Conservation (phyloP, 2,113 vertebrate genomes). For the Ploceus nigricollis region DNA sequence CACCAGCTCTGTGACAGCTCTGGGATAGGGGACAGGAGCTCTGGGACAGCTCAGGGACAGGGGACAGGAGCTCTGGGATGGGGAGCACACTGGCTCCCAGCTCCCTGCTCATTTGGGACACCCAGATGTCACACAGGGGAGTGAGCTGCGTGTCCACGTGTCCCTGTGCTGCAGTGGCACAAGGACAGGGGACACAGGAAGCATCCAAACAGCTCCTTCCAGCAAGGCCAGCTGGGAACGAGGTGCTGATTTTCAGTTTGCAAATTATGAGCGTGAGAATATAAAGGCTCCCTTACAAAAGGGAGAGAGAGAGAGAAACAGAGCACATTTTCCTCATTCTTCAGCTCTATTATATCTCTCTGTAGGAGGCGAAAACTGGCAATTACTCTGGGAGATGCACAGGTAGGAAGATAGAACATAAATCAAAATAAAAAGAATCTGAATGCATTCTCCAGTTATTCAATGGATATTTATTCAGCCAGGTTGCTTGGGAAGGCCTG, state of each 20-base stretch:
- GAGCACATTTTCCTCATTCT: conserved; percentile 9
- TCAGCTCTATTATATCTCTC: conserved; percentile 40
- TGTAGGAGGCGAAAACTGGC: conserved; percentile 36
- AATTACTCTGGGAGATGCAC: conserved; percentile 52
- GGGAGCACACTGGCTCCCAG: not conserved
- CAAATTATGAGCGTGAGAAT: not conserved
- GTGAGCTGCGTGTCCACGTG: not conserved
- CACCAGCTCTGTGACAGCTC: rapidly evolving
- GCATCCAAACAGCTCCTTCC: not conserved
- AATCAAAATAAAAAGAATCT: conserved; percentile 55
- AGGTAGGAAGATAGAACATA: conserved; percentile 37
- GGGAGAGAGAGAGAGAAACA: not conserved
- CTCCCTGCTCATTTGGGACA: not conserved
- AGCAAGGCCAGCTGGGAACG: not conserved
- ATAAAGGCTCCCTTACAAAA: conserved; percentile 24
- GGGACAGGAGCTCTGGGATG: not conserved
- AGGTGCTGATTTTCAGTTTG: conserved; percentile 22
- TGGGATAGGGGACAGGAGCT: not conserved
- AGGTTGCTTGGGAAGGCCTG: not conserved
- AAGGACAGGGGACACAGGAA: not conserved
- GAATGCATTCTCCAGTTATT: conserved; percentile 9
- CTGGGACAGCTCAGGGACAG: not conserved
- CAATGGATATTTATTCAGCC: conserved; percentile 39
- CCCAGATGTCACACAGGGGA: not conserved
- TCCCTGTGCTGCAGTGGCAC: not conserved